These are phyloP conservation scores for Ctena decussata DNA, from an alignment of 2,888 invertebrate genomes.

Conservation along the genomic window DNA sequence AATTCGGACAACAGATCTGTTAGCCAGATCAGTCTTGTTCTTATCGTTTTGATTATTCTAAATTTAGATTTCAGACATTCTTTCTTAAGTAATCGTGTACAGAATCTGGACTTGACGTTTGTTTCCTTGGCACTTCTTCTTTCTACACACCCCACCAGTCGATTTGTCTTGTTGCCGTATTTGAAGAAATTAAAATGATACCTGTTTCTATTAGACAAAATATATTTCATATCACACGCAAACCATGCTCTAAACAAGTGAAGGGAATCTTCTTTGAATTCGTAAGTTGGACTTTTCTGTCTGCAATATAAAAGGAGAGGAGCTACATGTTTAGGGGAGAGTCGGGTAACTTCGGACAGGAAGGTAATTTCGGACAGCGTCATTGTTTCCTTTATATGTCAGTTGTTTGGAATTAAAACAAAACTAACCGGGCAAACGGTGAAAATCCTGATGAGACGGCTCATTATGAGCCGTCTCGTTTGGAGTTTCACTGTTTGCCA, in stretches of 20 bases:
- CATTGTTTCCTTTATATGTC: no score
- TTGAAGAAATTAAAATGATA: conserved; percentile 31
- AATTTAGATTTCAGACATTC: conserved; percentile 27
- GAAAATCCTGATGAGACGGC: no score
- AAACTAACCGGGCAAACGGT: no score
- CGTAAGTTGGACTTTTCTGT: not conserved
- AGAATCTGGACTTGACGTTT: not conserved
- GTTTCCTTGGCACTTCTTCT: not conserved
- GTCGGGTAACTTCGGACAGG: no score
- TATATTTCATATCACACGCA: conserved; percentile 36
- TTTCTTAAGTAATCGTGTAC: conserved; percentile 16
- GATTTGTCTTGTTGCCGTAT: conserved; percentile 24
- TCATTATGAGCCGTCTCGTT: no score
- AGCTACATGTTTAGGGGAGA: no score
- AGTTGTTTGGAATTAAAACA: no score
- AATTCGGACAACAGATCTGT: conserved; percentile 31
- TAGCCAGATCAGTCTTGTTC: conserved; percentile 36
- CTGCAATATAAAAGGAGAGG: not conserved
- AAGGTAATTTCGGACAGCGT: no score
- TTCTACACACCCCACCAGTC: conserved; percentile 23
- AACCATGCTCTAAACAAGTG: conserved; percentile 39
- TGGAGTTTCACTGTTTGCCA: no score
- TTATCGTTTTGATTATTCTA: conserved; percentile 41
- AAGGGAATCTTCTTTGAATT: not conserved
- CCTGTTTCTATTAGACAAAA: conserved; percentile 2